phyloP scores from a whole-genome alignment of 2,888 invertebrate genomes.

The Tipula helvola region DNA sequence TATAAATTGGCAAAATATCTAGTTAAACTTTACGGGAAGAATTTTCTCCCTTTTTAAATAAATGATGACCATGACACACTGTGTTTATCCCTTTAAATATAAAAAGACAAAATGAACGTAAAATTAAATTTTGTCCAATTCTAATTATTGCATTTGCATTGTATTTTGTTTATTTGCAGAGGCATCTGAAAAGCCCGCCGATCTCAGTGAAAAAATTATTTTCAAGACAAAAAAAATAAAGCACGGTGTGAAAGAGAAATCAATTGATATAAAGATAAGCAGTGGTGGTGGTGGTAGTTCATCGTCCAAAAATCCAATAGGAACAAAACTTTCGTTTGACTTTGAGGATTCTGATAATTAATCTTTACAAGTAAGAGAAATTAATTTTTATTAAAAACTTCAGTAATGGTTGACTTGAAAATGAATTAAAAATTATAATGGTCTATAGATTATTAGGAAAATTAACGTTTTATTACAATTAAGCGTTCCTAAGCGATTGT shows the following conservation, averaged over 20 bases:
- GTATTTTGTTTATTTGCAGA: conserved; percentile 34
- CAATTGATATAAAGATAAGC: not conserved
- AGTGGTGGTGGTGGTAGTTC: not conserved
- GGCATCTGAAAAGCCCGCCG: conserved; percentile 45
- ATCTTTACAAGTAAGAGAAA: not conserved
- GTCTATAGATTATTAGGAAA: not conserved
- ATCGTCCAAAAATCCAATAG: not conserved
- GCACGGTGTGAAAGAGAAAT: not conserved
- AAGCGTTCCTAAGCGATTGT: too few species aligned
- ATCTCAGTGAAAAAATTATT: conserved; percentile 45
- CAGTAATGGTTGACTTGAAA: not conserved
- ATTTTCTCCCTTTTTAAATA: too few species aligned
- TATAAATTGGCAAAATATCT: too few species aligned
- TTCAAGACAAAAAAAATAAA: conserved; percentile 36
- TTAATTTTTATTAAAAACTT: not conserved
- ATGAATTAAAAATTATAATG: not conserved
- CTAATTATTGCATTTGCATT: too few species aligned
- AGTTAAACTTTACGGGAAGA: too few species aligned
- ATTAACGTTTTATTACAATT: not conserved
- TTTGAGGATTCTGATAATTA: not conserved
- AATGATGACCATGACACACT: too few species aligned
- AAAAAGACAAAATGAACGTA: too few species aligned
- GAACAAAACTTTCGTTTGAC: not conserved
- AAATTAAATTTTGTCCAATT: too few species aligned
- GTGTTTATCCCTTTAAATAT: too few species aligned